Evolutionary conservation across 2,888 invertebrate species (phyloP).

Genomic region (Protodeltote pygarga): DNA sequence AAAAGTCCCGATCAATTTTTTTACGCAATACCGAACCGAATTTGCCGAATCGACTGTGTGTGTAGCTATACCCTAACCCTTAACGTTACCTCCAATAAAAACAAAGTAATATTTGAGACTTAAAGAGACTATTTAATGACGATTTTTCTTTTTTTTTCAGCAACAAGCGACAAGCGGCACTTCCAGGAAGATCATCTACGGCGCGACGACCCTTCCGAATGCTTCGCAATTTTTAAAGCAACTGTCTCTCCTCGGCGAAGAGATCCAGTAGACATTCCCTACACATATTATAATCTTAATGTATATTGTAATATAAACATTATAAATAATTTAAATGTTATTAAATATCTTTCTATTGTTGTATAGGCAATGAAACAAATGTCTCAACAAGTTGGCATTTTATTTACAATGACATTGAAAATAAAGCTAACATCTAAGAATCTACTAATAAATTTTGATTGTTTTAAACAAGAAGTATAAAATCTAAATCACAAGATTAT

Average conservation of each 20-base stretch:
- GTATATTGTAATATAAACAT: constrained; percentile 54
- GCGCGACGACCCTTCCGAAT: constrained; percentile 97
- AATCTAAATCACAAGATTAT: constrained; percentile 86
- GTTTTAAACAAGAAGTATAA: constrained; percentile 87
- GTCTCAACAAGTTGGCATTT: constrained; percentile 87
- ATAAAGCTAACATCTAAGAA: constrained; percentile 86
- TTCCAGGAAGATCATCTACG: constrained; percentile 95
- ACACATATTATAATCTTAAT: constrained; percentile 33
- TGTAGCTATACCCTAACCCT: too few relatives aligned
- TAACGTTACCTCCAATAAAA: too few relatives aligned
- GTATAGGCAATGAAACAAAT: constrained; percentile 68
- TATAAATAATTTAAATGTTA: constrained; percentile 53
- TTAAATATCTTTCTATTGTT: constrained; percentile 52
- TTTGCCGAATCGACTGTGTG: too few relatives aligned
- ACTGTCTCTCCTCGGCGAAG: constrained; percentile 92
- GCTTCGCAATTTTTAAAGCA: constrained; percentile 98
- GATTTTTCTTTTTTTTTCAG: too few relatives aligned
- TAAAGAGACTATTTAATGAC: too few relatives aligned
- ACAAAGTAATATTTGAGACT: too few relatives aligned
- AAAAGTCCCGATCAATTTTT: not conserved
- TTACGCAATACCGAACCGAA: too few relatives aligned
- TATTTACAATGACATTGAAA: constrained; percentile 87
- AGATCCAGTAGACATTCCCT: constrained; percentile 86
- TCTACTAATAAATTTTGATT: constrained; percentile 85
- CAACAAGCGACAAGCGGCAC: constrained; percentile 89